A percentile compares a stretch with the other conserved stretches of the same genome.
Evolutionary conservation across 2,888 invertebrate genomes (phyloP).

Genomic region (Hesperia comma): DNA sequence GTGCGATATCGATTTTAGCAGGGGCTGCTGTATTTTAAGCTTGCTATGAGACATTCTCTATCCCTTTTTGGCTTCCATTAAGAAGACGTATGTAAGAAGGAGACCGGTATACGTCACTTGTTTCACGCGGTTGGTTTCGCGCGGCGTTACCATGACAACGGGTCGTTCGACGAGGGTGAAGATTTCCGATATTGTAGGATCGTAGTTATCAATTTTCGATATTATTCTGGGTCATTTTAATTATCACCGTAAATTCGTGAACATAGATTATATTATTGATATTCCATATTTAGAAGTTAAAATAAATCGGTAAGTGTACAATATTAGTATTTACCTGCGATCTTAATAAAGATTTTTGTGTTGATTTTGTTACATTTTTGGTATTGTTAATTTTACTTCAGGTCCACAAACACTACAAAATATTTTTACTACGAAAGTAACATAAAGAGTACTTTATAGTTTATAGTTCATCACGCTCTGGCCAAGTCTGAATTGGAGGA

Average conservation of each 20-base stretch:
- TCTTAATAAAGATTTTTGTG: no score
- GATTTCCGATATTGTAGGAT: constrained; percentile 74
- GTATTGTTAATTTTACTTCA: no score
- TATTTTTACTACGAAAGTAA: no score
- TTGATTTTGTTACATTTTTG: no score
- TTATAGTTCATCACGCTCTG: no score
- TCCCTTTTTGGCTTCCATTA: constrained; percentile 51
- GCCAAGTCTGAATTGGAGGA: no score
- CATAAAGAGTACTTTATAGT: no score
- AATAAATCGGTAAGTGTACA: not conserved
- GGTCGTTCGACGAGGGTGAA: constrained; percentile 64
- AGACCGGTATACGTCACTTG: constrained; percentile 45
- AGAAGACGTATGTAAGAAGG: constrained; percentile 48
- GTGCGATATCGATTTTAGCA: constrained; percentile 84
- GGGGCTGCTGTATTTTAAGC: constrained; percentile 62
- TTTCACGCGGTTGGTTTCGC: constrained; percentile 44
- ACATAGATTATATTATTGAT: not conserved
- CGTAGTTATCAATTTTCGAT: constrained; percentile 71
- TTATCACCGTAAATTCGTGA: constrained; percentile 10
- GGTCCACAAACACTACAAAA: no score
- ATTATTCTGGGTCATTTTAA: constrained; percentile 69
- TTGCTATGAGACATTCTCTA: constrained; percentile 46
- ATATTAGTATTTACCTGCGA: no score
- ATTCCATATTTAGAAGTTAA: not conserved
- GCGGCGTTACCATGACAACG: constrained; percentile 73